phyloP scores from a whole-genome alignment of 2,113 vertebrate species.

The Meleagris gallopavo region DNA sequence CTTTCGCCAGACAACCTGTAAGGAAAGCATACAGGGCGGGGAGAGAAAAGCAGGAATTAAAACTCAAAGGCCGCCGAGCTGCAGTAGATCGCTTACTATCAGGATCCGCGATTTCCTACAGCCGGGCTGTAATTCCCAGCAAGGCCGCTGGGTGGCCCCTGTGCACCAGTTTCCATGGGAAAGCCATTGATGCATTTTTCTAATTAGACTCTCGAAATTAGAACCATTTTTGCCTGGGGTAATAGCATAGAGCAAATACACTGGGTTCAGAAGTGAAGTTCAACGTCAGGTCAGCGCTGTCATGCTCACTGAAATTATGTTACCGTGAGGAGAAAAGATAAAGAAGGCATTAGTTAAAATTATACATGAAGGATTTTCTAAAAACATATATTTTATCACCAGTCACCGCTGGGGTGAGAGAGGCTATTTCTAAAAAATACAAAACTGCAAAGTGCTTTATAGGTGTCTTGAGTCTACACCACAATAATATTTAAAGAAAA shows the following conservation, averaged over 20 bases:
- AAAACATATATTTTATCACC: conserved; percentile 28
- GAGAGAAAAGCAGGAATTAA: neutral
- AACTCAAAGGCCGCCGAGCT: neutral
- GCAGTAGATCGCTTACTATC: neutral
- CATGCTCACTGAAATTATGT: conserved; percentile 17
- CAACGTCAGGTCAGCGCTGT: conserved; percentile 50
- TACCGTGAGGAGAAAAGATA: conserved; percentile 7
- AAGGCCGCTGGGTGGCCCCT: conserved; percentile 47
- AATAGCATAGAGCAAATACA: conserved; percentile 45
- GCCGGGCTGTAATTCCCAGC: neutral
- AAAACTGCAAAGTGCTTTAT: neutral
- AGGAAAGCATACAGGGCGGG: neutral
- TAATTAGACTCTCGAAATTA: conserved; percentile 63
- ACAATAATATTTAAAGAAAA: conserved; percentile 13
- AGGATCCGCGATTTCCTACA: neutral
- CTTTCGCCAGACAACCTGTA: conserved; percentile 97
- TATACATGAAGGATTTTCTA: neutral
- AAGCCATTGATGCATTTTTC: neutral
- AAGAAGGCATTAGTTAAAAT: conserved; percentile 31
- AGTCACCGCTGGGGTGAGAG: neutral
- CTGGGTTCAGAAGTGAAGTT: conserved; percentile 48
- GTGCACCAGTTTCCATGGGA: neutral
- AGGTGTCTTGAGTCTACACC: neutral
- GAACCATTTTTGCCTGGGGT: conserved; percentile 56
- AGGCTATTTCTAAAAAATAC: neutral